Conservation (phyloP, 2,797 vertebrate species). For the Macropodus opercularis region DNA sequence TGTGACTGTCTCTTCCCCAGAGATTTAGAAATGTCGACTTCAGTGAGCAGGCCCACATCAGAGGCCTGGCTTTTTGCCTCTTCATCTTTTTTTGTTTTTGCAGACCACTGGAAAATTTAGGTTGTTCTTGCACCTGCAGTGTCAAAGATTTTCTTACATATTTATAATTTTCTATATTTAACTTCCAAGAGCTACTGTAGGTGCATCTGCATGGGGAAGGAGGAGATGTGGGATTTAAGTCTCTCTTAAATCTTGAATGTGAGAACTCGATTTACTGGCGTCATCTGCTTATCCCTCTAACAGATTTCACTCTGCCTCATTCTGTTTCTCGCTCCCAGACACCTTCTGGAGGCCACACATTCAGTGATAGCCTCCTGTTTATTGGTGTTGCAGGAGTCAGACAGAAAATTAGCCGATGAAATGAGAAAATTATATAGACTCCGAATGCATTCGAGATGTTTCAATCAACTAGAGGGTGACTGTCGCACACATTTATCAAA, state of each 20-base stretch:
- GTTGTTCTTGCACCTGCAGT: slow-evolving; percentile 22
- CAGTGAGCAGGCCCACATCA: slow-evolving; percentile 14
- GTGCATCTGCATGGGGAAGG: too few species aligned
- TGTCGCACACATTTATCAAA: not conserved
- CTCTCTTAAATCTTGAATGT: not conserved
- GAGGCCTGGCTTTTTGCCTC: not conserved
- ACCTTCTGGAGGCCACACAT: not conserved
- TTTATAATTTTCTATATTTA: not conserved
- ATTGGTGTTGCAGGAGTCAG: not conserved
- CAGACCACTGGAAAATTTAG: slow-evolving; percentile 4
- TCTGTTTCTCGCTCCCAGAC: not conserved
- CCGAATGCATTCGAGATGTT: not conserved
- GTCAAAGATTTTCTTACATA: not conserved
- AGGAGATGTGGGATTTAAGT: too few species aligned
- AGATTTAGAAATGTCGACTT: slow-evolving; percentile 44
- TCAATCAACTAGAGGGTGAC: too few species aligned
- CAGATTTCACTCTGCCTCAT: not conserved
- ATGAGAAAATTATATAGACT: not conserved
- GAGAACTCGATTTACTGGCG: not conserved
- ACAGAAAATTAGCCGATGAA: not conserved
- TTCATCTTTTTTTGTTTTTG: slow-evolving; percentile 11
- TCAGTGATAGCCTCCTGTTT: not conserved
- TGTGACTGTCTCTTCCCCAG: slow-evolving; percentile 42
- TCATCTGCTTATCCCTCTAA: not conserved
- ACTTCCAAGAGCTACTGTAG: too few species aligned